Percentiles rank a stretch among this genome's conserved stretches.
These are phyloP conservation scores for Tachypleus tridentatus DNA, from an alignment of 1,140 invertebrate genomes.

Conservation along the genomic window DNA sequence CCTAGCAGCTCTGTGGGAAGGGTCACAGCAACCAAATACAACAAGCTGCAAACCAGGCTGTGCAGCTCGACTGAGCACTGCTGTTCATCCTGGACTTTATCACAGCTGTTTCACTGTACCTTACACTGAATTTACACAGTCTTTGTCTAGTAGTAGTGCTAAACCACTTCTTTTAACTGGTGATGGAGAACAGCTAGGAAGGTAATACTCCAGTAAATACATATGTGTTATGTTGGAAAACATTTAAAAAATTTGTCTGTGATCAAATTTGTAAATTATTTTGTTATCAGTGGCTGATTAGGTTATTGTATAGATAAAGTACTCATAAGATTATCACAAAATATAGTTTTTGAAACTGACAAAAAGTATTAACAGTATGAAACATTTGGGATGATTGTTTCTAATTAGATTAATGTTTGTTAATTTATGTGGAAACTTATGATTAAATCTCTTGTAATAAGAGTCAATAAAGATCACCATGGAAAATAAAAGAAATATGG, in stretches of 20 bases:
- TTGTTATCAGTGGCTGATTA: not conserved
- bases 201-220: conserved; percentile 10
- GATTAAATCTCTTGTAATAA: too few relatives aligned
- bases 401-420: too few relatives aligned
- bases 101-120: conserved; percentile 35
- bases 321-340: too few relatives aligned
- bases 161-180: conserved; percentile 5
- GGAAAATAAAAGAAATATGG: too few relatives aligned
- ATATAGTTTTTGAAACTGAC: too few relatives aligned
- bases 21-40: conserved; percentile 17
- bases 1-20: conserved; percentile 50
- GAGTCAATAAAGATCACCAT: too few relatives aligned
- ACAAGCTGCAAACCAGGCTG: conserved; percentile 24
- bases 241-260: not conserved
- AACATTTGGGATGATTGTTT: too few relatives aligned
- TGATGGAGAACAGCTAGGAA: conserved; percentile 6
- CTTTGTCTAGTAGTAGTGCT: conserved; percentile 25
- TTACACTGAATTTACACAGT: conserved; percentile 36
- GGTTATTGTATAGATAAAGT: not conserved
- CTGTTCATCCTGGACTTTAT: conserved; percentile 32
- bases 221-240: not conserved
- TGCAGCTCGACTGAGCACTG: conserved; percentile 19
- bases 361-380: too few relatives aligned
- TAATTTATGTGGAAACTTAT: too few relatives aligned
- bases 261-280: conserved; percentile 1